Evolutionary conservation across 1,140 invertebrate genomes (phyloP).

Genomic region (Zaprionus africanus): DNA sequence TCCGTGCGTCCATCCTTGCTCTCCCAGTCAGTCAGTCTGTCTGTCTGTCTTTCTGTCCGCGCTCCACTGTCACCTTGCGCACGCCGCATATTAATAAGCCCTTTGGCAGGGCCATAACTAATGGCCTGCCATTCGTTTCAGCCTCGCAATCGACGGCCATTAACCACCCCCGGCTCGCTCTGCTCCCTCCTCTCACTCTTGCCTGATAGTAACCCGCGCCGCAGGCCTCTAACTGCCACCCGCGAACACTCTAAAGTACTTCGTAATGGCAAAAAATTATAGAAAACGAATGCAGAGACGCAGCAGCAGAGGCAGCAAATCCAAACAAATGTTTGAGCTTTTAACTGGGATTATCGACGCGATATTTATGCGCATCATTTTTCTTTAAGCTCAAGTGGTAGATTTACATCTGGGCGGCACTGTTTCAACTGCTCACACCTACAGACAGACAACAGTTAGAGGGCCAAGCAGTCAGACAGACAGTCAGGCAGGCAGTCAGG

Average conservation of each 20-base stretch:
- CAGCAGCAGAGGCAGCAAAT: conserved; percentile 53
- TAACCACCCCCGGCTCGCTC: conserved; percentile 44
- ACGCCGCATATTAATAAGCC: conserved; percentile 74
- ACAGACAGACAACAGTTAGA: not conserved
- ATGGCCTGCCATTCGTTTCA: conserved; percentile 70
- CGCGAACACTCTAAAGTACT: conserved; percentile 36
- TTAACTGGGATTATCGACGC: conserved; percentile 77
- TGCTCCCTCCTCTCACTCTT: not conserved
- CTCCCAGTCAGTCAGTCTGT: not conserved
- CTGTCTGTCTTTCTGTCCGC: conserved; percentile 14
- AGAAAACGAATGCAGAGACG: conserved; percentile 63
- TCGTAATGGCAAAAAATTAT: conserved; percentile 65
- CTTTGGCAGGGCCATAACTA: conserved; percentile 72
- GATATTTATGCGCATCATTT: conserved; percentile 77
- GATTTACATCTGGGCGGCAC: conserved; percentile 13
- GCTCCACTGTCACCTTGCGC: conserved; percentile 53
- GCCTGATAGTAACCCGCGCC: not conserved
- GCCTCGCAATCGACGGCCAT: conserved; percentile 66
- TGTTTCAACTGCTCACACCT: conserved; percentile 3
- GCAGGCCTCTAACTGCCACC: not conserved
- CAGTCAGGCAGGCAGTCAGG: not conserved
- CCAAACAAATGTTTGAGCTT: conserved; percentile 79
- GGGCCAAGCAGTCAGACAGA: not conserved
- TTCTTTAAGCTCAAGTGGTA: conserved; percentile 55
- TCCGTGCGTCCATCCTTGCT: conserved; percentile 1